phyloP scores from a whole-genome alignment of 2,888 invertebrate genomes.

The Nemoura dubitans region DNA sequence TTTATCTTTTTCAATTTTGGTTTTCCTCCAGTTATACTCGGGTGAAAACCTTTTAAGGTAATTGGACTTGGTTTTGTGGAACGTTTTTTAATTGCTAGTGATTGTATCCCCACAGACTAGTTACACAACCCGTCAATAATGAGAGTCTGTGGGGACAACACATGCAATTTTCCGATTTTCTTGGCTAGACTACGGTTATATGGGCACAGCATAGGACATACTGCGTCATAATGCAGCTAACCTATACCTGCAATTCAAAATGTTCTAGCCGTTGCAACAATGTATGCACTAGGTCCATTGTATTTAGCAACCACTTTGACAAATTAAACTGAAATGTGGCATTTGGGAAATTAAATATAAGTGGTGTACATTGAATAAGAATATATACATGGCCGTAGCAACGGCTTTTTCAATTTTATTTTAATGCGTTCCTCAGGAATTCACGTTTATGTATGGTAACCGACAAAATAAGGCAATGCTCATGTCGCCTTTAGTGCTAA shows the following conservation, averaged over 20 bases:
- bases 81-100: conserved; percentile 7
- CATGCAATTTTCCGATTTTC: neutral
- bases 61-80: neutral
- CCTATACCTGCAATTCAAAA: neutral
- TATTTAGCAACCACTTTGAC: neutral
- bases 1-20: neutral
- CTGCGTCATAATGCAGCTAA: neutral
- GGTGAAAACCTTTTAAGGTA: neutral
- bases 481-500: too few species aligned
- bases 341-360: neutral
- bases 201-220: neutral
- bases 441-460: neutral
- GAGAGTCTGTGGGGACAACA: neutral
- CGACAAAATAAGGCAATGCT: neutral
- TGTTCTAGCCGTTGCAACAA: neutral
- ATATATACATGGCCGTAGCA: too few species aligned
- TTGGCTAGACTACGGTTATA: neutral
- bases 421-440: neutral
- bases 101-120: neutral
- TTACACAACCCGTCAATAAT: neutral
- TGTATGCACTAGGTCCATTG: neutral
- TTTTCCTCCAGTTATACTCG: neutral
- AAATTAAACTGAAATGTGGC: neutral
- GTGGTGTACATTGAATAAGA: neutral
- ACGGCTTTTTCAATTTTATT: too few species aligned